These are phyloP conservation scores for Ptilorrhoa leucosticta DNA, from an alignment of 2,113 vertebrate genomes.

Conservation along the genomic window DNA sequence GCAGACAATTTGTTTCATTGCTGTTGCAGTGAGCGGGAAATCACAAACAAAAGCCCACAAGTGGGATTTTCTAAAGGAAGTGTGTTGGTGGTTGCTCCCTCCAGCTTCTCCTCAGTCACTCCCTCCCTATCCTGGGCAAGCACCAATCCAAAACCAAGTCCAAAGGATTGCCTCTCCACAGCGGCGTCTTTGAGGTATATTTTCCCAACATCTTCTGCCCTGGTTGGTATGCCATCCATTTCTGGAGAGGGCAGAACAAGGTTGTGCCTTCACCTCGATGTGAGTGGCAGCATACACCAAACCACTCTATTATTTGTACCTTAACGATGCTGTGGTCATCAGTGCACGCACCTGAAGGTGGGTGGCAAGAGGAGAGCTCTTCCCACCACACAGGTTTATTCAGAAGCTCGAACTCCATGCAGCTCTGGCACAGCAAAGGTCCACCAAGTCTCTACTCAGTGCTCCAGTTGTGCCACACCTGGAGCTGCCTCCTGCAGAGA, in stretches of 20 bases:
- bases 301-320: background rate
- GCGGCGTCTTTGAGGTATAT: background rate
- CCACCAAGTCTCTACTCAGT: background rate
- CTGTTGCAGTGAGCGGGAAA: background rate
- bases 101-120: background rate
- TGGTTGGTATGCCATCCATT: background rate
- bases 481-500: background rate
- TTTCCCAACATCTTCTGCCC: background rate
- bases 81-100: background rate
- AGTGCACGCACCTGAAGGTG: accelerated
- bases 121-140: background rate
- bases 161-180: background rate
- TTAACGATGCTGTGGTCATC: accelerated
- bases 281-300: background rate
- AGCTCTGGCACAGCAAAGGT: background rate
- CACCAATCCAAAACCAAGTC: background rate
- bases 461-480: background rate
- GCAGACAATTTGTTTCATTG: background rate
- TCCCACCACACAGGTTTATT: background rate
- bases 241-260: background rate
- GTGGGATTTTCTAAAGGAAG: background rate
- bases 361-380: background rate
- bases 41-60: background rate
- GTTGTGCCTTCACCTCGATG: background rate
- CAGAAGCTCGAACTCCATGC: background rate